Base-by-base conservation (phyloP, 2,797 vertebrate genomes). In the Falco concolor region DNA sequence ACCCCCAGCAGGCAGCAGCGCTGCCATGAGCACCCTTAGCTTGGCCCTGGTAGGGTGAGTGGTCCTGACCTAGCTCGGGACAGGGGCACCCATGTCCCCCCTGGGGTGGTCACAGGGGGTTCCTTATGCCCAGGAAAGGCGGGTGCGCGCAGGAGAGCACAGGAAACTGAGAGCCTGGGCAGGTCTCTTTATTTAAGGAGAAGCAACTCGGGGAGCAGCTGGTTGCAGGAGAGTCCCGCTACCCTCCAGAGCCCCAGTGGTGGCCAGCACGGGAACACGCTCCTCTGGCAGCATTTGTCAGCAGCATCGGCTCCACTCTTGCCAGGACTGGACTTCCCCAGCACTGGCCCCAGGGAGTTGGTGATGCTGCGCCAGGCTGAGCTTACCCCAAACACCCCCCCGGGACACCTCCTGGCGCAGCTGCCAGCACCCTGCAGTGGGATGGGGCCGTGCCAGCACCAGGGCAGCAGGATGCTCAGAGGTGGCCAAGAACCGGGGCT, bases 341-440 rank as follows among this genome's bases (percentile, higher is more conserved):
- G 23, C 1, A 1, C 42, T 44, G 42, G 42, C 42, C 42, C 17
- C 42, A 44, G 42, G 42, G 42, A 44, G 42, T 17, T 18, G 42
- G 42, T 44, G 42, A 44, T 44, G 70, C 52, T 12, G 25, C 5
- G 4, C 27, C 2, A 1, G 61, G 52, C 49, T 13, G 78, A 36
- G 28, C 34, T 68, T 30, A 32, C 56, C 78, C 53, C 78, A 50
- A 28, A 45, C 13, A 18, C 34, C 30, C 34, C 19, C 25, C 30
- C 28, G 5, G 49, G 49, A 56, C 21, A 34, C 20, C 23, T 21
- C 57, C 59, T 1, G 1, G 19, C 0, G 0, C 32, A 0, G 1
- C 74, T 4, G 1, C 20, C 0, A 0, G 57, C 30, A 32, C 60
- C 23, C 61, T 1, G 0, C 1, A 2, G 42, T 47, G 57, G 74